phyloP scores from a whole-genome alignment of 2,797 vertebrate genomes.

The Gymnoscopelus braueri region DNA sequence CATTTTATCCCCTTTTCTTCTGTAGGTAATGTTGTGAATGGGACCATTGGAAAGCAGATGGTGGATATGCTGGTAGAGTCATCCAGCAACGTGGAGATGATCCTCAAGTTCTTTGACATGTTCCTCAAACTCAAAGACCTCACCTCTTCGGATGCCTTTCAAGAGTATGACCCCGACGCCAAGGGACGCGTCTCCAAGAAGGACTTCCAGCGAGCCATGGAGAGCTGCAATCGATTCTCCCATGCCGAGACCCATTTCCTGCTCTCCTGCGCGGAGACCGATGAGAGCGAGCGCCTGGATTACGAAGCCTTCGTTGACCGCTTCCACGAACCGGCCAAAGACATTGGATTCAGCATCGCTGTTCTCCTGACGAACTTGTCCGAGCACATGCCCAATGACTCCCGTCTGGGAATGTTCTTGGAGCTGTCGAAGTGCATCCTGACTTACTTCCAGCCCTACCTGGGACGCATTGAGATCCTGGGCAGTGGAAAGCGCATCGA shows the following conservation, averaged over 20 bases:
- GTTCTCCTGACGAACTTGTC: constrained; percentile 94
- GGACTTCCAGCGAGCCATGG: constrained; percentile 95
- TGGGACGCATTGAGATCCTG: constrained; percentile 95
- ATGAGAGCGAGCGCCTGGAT: constrained; percentile 88
- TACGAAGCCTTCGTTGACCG: constrained; percentile 91
- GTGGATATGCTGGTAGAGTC: constrained; percentile 98
- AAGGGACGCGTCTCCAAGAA: constrained; percentile 90
- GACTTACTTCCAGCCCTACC: constrained; percentile 91
- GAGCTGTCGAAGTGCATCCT: constrained; percentile 90
- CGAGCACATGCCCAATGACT: constrained; percentile 94
- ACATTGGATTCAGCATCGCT: constrained; percentile 94
- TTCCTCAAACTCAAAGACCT: constrained; percentile 96
- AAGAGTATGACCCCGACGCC: constrained; percentile 88
- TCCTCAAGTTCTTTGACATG: constrained; percentile 96
- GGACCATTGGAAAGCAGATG: constrained; percentile 98
- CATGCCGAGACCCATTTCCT: constrained; percentile 89
- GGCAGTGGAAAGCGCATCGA: constrained; percentile 94
- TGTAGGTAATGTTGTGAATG: constrained; percentile 93
- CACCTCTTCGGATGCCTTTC: constrained; percentile 90
- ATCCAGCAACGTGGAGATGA: constrained; percentile 94
- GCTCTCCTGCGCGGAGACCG: constrained; percentile 87
- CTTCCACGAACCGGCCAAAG: constrained; percentile 95
- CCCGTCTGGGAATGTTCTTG: constrained; percentile 87
- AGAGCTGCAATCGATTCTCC: constrained; percentile 90
- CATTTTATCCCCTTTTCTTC: neutral